Evolutionary conservation across 2,113 vertebrate species (phyloP).

Genomic region (Megaceryle maxima): DNA sequence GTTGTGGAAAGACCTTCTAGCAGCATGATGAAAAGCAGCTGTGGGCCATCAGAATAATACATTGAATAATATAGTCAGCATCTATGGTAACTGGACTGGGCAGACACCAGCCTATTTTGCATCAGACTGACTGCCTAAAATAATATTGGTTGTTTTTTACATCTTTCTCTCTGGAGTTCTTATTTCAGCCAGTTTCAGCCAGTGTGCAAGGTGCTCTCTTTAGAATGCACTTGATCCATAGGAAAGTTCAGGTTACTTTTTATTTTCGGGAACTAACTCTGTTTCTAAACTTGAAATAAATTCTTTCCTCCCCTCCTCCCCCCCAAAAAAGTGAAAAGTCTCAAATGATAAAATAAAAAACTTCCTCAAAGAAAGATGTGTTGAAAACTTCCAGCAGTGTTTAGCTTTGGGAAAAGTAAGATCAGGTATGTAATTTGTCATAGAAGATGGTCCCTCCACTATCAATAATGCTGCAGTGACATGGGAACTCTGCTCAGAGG

Average conservation of each 20-base stretch:
- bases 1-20: conserved; percentile 39
- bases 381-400: not conserved
- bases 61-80: conserved; percentile 11
- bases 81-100: not conserved
- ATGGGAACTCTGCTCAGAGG: not conserved
- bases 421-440: not conserved
- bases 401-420: not conserved
- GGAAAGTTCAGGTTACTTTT: not conserved
- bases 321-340: not conserved
- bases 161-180: not conserved
- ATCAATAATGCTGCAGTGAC: not conserved
- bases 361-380: not conserved
- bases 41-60: conserved; percentile 14
- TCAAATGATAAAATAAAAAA: not conserved
- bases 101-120: not conserved
- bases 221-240: not conserved
- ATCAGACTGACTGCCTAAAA: conserved; percentile 3
- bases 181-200: not conserved
- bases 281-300: not conserved
- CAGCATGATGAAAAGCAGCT: conserved; percentile 42
- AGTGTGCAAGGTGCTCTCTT: not conserved
- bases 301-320: too few species aligned
- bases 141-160: conserved; percentile 2
- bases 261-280: not conserved
- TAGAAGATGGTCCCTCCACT: not conserved